Percentiles rank a stretch among this genome's conserved stretches.
Evolutionary conservation across 2,888 invertebrate species (phyloP).

Genomic region (Arctia plantaginis): DNA sequence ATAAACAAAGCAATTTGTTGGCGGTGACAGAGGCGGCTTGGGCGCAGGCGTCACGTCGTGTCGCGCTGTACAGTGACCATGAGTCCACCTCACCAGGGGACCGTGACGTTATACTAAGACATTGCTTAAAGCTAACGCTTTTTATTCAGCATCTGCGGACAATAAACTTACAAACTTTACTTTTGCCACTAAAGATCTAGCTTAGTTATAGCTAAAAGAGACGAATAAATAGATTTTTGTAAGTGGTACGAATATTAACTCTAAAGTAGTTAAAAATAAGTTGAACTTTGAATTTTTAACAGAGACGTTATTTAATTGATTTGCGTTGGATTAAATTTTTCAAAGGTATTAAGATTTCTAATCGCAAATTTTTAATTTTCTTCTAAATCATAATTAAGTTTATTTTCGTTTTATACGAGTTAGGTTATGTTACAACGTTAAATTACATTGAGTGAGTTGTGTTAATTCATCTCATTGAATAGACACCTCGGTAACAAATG

Average conservation of each 20-base stretch:
- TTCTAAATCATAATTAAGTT: background rate
- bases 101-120: conserved; percentile 44
- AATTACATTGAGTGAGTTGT: conserved; percentile 17
- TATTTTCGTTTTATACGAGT: conserved; percentile 1
- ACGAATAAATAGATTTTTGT: background rate
- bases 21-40: conserved; percentile 56
- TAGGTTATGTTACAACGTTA: conserved; percentile 20
- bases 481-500: conserved; percentile 29
- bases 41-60: conserved; percentile 53
- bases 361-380: background rate
- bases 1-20: conserved; percentile 73
- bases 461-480: conserved; percentile 32
- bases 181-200: conserved; percentile 31
- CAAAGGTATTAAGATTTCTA: background rate
- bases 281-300: background rate
- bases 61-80: conserved; percentile 49
- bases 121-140: conserved; percentile 41
- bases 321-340: background rate
- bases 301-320: background rate
- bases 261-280: background rate
- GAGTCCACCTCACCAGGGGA: conserved; percentile 38
- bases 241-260: background rate
- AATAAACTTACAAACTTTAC: conserved; percentile 48
- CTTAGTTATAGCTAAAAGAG: background rate
- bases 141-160: conserved; percentile 51